Conservation (phyloP, 1,140 invertebrate species). For the Pseudomyrmex cubaensis region DNA sequence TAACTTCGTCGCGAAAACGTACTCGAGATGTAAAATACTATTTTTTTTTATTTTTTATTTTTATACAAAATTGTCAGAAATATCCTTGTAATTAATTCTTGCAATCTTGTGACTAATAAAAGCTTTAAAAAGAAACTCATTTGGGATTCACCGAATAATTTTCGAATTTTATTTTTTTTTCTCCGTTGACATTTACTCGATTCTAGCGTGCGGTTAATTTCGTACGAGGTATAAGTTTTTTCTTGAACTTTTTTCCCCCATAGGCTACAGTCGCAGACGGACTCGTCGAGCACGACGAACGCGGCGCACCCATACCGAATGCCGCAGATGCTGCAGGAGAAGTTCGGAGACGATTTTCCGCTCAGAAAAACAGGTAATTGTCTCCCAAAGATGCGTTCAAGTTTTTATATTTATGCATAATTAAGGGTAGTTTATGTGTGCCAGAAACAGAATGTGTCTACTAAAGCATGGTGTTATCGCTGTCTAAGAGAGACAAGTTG, state of each 20-base stretch:
- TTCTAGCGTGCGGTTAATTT: no score
- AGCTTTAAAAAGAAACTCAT: no score
- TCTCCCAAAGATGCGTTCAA: constrained; percentile 29
- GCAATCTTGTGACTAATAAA: no score
- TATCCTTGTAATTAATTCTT: no score
- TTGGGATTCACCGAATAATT: no score
- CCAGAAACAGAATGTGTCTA: constrained; percentile 81
- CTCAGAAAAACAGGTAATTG: constrained; percentile 96
- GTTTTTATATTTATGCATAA: constrained; percentile 51
- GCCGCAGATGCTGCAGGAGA: constrained; percentile 86
- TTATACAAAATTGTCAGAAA: not conserved
- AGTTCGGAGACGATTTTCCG: constrained; percentile 92
- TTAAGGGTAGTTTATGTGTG: constrained; percentile 67
- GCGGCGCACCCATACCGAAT: constrained; percentile 89
- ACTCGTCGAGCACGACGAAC: constrained; percentile 83
- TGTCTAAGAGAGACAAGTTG: constrained; percentile 60
- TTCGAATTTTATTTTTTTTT: no score
- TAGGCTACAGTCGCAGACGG: constrained; percentile 83
- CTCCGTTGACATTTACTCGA: no score
- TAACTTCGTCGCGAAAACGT: not conserved
- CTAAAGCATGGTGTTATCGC: constrained; percentile 83
- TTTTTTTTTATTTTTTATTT: not conserved
- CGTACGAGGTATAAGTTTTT: not conserved
- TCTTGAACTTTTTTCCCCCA: constrained; percentile 20
- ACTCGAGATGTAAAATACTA: not conserved